Base-by-base conservation (phyloP, 2,888 invertebrate species). In the Sipunculus nudus region DNA sequence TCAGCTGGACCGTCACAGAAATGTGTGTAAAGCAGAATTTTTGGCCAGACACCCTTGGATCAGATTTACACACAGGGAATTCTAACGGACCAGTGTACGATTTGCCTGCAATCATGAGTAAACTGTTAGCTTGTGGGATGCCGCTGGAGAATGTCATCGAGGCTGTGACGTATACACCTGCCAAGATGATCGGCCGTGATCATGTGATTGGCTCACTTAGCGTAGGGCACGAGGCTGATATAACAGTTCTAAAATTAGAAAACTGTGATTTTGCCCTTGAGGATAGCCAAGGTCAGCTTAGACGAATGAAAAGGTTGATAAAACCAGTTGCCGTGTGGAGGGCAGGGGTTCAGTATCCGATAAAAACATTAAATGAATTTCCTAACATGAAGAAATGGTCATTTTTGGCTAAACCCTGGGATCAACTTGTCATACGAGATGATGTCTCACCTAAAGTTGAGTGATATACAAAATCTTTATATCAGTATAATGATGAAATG, bases 81-180 rank as follows among this genome's bases (percentile, higher is more conserved):
- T 16, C 54, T 32, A 41, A 63, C 5, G 77, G 79, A 1, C 79
- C 79, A 6, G 76, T 68, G 0, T 78, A 78, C 57, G 78, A 78
- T 54, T 67, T 79, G 1, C 54, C 67, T 2, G 73, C 73, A 1
- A 68, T 75, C 2, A 78, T 79, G 79, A 70, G 75, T 1, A 77
- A 77, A 59, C 68, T 79, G 47, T 60, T 76, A 19, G 72, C 76
- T 50, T 54, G 76, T 6, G 78, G 78, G 6, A 79, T 79, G 79
- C 69, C 75, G 4, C 53, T 78, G 16, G 23, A 39, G 26, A 73
- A 78, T 19, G 65, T 78, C 45, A 70, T 79, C 10, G 60, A 62
- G 25, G 70, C 77, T 5, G 72, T 73, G 23, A 79, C 79, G 4
- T 61, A 61, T 23, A 68, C 65, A 1, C 76, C 79, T 5, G 79